These are phyloP conservation scores for Trypoxylon attenuatum DNA, from an alignment of 2,888 invertebrate species.

Conservation along the genomic window DNA sequence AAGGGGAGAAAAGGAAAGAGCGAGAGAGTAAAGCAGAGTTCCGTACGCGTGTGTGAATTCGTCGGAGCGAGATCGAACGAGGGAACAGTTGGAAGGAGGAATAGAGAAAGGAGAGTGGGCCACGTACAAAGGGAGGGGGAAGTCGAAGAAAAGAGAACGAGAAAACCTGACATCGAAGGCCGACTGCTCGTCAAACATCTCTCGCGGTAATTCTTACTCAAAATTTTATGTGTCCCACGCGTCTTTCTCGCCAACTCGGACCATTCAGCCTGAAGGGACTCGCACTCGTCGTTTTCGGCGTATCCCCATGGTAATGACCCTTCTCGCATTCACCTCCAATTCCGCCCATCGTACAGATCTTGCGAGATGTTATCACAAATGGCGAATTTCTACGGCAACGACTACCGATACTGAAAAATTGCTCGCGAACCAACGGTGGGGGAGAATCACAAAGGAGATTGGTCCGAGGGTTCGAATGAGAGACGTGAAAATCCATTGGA, in stretches of 20 bases:
- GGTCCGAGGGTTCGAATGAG: no score
- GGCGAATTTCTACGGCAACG: no score
- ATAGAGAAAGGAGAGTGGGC: not conserved
- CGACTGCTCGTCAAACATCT: slow-evolving; percentile 58
- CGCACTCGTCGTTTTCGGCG: no score
- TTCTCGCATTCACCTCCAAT: no score
- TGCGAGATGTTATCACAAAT: no score
- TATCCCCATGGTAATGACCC: no score
- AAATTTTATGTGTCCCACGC: slow-evolving; percentile 55
- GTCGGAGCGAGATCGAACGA: slow-evolving; percentile 6
- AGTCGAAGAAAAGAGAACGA: slow-evolving; percentile 5
- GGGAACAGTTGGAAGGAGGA: not conserved
- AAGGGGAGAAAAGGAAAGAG: slow-evolving; percentile 7
- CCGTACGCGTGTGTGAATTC: slow-evolving; percentile 8
- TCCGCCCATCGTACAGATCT: no score
- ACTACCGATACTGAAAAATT: no score
- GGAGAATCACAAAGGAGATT: no score
- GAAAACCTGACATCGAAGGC: slow-evolving; percentile 47
- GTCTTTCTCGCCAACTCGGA: slow-evolving; percentile 33
- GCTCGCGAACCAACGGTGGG: no score
- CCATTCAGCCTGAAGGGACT: no score
- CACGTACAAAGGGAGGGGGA: not conserved
- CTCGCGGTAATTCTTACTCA: slow-evolving; percentile 53
- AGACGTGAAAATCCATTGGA: not conserved
- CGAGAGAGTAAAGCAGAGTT: not conserved